A percentile compares a stretch with the other conserved stretches of the same genome.
Evolutionary conservation across 2,888 invertebrate genomes (phyloP).

Genomic region (Watsonalla binaria): DNA sequence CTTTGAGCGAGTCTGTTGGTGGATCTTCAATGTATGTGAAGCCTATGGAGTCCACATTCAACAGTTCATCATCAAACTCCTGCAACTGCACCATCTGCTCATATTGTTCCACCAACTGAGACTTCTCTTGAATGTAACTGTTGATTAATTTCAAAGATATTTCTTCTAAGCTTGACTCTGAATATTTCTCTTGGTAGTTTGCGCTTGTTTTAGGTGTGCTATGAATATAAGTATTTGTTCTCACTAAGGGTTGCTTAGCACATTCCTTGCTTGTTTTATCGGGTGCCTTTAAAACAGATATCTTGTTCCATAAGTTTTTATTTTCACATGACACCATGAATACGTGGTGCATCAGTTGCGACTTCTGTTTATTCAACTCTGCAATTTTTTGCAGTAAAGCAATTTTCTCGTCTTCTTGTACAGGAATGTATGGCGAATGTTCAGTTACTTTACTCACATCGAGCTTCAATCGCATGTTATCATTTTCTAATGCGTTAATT

Average conservation of each 20-base stretch:
- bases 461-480: conserved; percentile 82
- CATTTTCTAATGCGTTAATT: conserved; percentile 84
- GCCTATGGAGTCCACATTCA: conserved; percentile 81
- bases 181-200: conserved; percentile 74
- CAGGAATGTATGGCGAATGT: conserved; percentile 44
- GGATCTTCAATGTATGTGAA: conserved; percentile 81
- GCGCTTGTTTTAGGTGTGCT: conserved; percentile 80
- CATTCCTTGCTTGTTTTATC: conserved; percentile 46
- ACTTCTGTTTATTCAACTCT: conserved; percentile 85
- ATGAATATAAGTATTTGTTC: conserved; percentile 83
- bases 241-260: conserved; percentile 50
- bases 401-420: conserved; percentile 68
- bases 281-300: conserved; percentile 74
- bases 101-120: conserved; percentile 83
- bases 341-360: conserved; percentile 86
- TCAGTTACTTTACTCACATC: conserved; percentile 49
- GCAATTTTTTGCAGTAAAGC: conserved; percentile 81
- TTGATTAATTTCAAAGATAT: conserved; percentile 85
- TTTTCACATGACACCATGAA: conserved; percentile 91
- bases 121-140: conserved; percentile 83
- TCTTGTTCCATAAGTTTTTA: conserved; percentile 86
- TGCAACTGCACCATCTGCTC: conserved; percentile 83
- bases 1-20: conserved; percentile 80
- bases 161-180: conserved; percentile 85
- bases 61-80: conserved; percentile 65